Conservation (phyloP, 92 coral and sea anemone genomes). For the Desmophyllum pertusum region DNA sequence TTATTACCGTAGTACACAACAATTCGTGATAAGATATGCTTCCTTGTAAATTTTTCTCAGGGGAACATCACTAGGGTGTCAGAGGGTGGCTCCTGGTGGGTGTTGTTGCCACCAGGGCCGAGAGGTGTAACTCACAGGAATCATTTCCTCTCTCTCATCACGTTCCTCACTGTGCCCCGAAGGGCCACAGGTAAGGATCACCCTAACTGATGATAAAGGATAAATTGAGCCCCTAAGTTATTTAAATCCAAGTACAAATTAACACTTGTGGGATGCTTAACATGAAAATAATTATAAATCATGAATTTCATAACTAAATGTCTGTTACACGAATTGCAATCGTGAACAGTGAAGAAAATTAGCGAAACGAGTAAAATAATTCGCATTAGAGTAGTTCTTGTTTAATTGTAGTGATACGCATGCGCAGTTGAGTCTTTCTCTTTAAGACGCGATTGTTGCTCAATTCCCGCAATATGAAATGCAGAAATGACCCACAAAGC, state of each 20-base stretch:
- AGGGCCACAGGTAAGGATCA: constrained; percentile 99
- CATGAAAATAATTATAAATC: not conserved
- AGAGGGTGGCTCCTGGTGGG: constrained; percentile 63
- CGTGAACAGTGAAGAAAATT: not conserved
- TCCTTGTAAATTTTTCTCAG: not conserved
- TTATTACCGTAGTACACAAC: too few relatives aligned
- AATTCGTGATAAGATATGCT: too few relatives aligned
- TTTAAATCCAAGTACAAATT: not conserved
- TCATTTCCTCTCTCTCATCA: constrained; percentile 91
- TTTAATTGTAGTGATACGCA: not conserved
- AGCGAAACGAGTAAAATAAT: not conserved
- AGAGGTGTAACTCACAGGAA: constrained; percentile 81
- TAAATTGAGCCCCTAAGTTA: not conserved
- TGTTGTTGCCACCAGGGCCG: constrained; percentile 75
- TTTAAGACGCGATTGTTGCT: too few relatives aligned
- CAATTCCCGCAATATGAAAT: not conserved
- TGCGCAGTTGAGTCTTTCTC: constrained; percentile 7
- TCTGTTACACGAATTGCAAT: not conserved
- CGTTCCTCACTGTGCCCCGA: constrained; percentile 95
- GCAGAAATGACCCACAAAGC: not conserved
- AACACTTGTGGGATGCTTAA: constrained; percentile 13
- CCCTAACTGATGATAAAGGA: constrained; percentile 81
- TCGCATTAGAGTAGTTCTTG: not conserved
- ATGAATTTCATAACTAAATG: not conserved
- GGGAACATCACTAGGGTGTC: constrained; percentile 73